Evolutionary conservation across 2,888 invertebrate species (phyloP), one percentile per base, ranked within the genome.

Genomic region (Leptinotarsa haldemani): DNA sequence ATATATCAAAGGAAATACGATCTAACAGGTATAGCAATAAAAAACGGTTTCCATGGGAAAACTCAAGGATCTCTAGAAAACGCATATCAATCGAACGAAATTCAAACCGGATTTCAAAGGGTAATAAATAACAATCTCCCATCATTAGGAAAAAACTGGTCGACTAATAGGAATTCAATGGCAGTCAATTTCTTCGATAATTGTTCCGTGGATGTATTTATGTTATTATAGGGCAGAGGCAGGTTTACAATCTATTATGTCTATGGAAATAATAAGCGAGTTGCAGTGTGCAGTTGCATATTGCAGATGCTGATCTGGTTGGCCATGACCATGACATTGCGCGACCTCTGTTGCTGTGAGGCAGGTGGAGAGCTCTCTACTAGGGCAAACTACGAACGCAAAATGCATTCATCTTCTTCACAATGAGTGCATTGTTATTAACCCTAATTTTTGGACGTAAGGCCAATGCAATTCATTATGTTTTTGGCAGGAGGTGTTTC

Each of bases 311-410:
- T 82, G 85, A 86, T 86, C 86, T 84, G 81, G 87, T 86, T 84
- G 87, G 83, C 87, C 87, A 84, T 87, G 87, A 87, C 87, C 86
- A 87, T 87, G 87, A 87, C 87, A 85, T 87, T 87, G 87, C 75
- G 75, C 84, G 86, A 87, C 87, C 87, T 87, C 86, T 86, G 81
- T 78, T 78, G 73, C 30, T 40, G 40, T 40, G 56, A 63, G 68
- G 67, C 67, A 72, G 68, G 67, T 72, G 67, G 25, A 65, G 64
- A 53, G 40, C 20, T 66, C 46, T 46, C 50, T 22, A 67, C 50
- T 30, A 20, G 53, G 67, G 68, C 56, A 46, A 56, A 68, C 46
- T 56, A 50, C 48, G 66, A 52, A 40, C 61, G 61, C 5, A 16
- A 61, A 61, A 61, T 61, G 61, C 61, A 61, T 30, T 61, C 56